These are phyloP conservation scores for Pelvicachromis taeniatus DNA, from an alignment of 2,113 vertebrate species.

Conservation along the genomic window DNA sequence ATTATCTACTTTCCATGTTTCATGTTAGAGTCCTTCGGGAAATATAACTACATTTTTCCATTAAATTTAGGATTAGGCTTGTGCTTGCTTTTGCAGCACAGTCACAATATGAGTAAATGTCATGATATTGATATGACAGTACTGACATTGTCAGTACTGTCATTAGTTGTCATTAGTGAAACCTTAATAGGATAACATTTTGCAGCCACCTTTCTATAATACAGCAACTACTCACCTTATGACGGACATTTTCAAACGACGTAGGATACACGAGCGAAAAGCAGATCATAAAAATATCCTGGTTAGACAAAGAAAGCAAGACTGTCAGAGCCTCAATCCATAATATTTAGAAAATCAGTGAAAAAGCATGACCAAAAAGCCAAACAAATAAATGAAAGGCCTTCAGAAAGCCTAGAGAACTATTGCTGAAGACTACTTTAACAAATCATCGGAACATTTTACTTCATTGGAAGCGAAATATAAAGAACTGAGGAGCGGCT, in stretches of 20 bases:
- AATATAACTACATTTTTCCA: not conserved
- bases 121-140: not conserved
- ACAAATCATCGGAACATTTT: not conserved
- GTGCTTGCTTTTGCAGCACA: not conserved
- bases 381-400: not conserved
- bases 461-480: not conserved
- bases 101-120: not conserved
- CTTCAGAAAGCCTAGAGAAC: not conserved
- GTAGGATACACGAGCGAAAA: conserved; percentile 97
- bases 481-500: not conserved
- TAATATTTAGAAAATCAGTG: not conserved
- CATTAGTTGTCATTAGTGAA: no score
- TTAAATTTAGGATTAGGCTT: not conserved
- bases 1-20: not conserved
- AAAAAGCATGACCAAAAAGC: not conserved
- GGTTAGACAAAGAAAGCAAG: conserved; percentile 38
- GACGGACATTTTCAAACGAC: conserved; percentile 98
- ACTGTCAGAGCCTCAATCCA: not conserved
- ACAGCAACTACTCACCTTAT: conserved; percentile 79
- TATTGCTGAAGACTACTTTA: not conserved
- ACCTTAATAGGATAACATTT: no score
- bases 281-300: conserved; percentile 98
- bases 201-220: not conserved
- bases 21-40: not conserved
- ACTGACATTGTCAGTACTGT: not conserved